Evolutionary conservation across 2,113 vertebrate genomes (phyloP).

Genomic region (Acrocephalus arundinaceus): DNA sequence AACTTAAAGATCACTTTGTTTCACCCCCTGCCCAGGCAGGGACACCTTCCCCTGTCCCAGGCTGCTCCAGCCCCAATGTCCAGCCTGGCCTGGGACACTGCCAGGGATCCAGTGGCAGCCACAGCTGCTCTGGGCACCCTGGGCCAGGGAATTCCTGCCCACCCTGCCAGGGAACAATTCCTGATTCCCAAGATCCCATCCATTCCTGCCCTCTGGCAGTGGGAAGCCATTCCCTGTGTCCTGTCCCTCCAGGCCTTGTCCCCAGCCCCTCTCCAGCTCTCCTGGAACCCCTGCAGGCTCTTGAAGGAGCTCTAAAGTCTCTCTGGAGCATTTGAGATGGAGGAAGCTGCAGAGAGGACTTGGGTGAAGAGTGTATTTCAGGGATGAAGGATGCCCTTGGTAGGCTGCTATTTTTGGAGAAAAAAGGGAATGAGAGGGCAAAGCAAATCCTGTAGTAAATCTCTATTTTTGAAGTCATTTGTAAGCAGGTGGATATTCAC

Average conservation of each 20-base stretch:
- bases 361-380: neutral
- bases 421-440: neutral
- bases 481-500: neutral
- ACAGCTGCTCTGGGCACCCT: neutral
- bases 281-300: neutral
- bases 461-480: neutral
- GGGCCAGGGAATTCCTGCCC: neutral
- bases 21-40: neutral
- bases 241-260: rapidly evolving
- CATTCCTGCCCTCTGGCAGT: rapidly evolving
- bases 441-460: neutral
- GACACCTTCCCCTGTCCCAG: neutral
- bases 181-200: rapidly evolving
- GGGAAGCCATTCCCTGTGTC: neutral
- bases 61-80: neutral
- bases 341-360: neutral
- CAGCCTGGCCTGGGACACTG: rapidly evolving
- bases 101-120: no score
- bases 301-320: neutral
- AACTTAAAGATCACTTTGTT: neutral
- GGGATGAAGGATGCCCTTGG: neutral
- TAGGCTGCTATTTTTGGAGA: neutral
- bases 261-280: neutral
- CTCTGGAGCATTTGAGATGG: neutral
- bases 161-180: neutral